Evolutionary conservation across 2,113 vertebrate species (phyloP), one percentile per base, ranked within the genome.

Genomic region (Chaetops frenatus): DNA sequence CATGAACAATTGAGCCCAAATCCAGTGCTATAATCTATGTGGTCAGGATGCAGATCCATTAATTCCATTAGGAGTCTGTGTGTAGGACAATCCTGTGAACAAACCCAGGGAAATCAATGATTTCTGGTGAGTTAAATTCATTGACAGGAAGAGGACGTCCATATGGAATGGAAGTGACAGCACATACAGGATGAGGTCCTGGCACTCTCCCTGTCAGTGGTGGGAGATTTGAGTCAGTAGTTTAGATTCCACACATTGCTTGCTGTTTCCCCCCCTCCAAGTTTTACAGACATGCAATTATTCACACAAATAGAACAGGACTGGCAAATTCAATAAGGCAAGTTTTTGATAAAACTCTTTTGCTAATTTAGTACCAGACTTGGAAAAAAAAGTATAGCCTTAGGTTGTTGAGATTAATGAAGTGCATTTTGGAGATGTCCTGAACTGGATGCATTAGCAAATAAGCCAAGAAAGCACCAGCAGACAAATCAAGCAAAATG

Each of bases 291-390:
- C 21, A 29, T 38, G 42, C 53, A 79, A 69, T 90, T 92, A 91
- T 90, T 84, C 82, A 56, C 50, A 65, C 44, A 53, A 89, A 53
- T 42, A 57, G 64, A 54, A 64, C 69, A 84, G 15, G 47, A 62
- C 60, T 90, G 76, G 60, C 83, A 85, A 88, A 83, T 84, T 88
- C 91, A 91, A 76, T 80, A 89, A 90, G 29, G 79, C 33, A 86
- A 94, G 79, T 19, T 58, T 95, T 86, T 90, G 28, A 94, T 78
- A 93, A 95, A 94, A 65, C 69, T 51, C 44, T 66, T 89, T 70
- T 72, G 81, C 76, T 95, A 89, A 72, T 91, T 80, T 90, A 76
- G 50, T 91, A 69, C 35, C 28, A 61, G 51, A 70, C n/a, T 45
- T 53, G 21, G 42, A 4, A 42, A 92, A 85, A 89, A 92, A 96